A percentile compares a stretch with the other conserved stretches of the same genome.
Evolutionary conservation across 1,140 invertebrate species (phyloP).

Genomic region (Drosophila arawakana): DNA sequence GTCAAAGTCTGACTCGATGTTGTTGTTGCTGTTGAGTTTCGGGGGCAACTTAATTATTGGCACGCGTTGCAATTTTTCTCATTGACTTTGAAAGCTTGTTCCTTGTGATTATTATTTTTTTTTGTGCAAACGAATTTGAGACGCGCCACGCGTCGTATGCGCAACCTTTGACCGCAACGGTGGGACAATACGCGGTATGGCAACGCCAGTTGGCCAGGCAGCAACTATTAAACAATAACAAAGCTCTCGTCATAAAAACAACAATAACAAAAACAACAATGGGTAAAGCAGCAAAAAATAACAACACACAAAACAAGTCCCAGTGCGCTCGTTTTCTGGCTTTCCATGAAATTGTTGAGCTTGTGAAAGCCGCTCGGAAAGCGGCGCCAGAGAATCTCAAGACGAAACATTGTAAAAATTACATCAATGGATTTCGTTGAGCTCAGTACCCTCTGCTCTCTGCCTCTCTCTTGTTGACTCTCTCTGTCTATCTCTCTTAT

Average conservation of each 20-base stretch:
- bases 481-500: conserved; percentile 34
- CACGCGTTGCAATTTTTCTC: conserved; percentile 79
- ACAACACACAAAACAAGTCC: conserved; percentile 55
- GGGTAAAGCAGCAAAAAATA: conserved; percentile 1
- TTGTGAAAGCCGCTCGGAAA: conserved; percentile 9
- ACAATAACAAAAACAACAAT: conserved; percentile 24
- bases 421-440: conserved; percentile 73
- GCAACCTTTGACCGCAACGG: conserved; percentile 67
- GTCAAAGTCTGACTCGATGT: background rate
- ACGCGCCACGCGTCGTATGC: conserved; percentile 75
- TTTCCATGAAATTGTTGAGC: conserved; percentile 26
- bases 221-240: conserved; percentile 61
- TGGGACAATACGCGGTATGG: conserved; percentile 20
- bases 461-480: conserved; percentile 8
- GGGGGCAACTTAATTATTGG: conserved; percentile 74
- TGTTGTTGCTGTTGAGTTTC: background rate
- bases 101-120: background rate
- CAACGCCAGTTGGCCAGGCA: conserved; percentile 16
- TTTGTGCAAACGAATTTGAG: conserved; percentile 38
- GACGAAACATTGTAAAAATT: conserved; percentile 73
- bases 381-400: conserved; percentile 55
- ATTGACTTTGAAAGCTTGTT: conserved; percentile 57
- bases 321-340: conserved; percentile 63
- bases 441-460: conserved; percentile 9
- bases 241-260: conserved; percentile 28